These are phyloP conservation scores for Cryptophagus acutangulus DNA, from an alignment of 2,888 invertebrate species.

Conservation along the genomic window DNA sequence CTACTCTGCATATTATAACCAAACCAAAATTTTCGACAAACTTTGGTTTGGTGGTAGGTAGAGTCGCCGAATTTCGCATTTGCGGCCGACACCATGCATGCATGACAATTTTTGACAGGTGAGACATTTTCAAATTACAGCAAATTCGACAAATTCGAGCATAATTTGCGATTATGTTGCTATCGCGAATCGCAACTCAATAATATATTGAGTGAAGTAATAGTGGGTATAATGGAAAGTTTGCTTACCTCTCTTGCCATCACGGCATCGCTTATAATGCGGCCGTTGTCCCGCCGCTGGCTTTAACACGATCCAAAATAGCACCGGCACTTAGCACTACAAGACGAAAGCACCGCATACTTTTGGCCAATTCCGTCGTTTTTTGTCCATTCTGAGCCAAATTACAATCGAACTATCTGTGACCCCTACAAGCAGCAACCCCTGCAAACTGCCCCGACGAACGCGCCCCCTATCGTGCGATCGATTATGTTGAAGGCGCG, in stretches of 20 bases:
- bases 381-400: conserved; percentile 44
- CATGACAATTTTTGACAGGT: too few relatives aligned
- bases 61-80: too few relatives aligned
- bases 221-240: too few relatives aligned
- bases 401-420: conserved; percentile 41
- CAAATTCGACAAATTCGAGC: too few relatives aligned
- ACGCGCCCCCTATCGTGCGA: conserved; percentile 42
- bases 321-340: conserved; percentile 32
- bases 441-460: conserved; percentile 44
- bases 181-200: too few relatives aligned
- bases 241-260: conserved; percentile 64
- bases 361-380: conserved; percentile 39
- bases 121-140: too few relatives aligned
- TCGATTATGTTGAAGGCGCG: conserved; percentile 28
- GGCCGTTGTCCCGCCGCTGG: conserved; percentile 45
- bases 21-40: too few relatives aligned
- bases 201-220: too few relatives aligned
- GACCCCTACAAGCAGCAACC: conserved; percentile 43
- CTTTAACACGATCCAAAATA: conserved; percentile 5
- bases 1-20: too few relatives aligned
- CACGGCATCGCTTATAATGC: conserved; percentile 64
- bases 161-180: too few relatives aligned
- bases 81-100: too few relatives aligned
- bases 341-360: conserved; percentile 40
- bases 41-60: too few relatives aligned